Conservation (phyloP, 2,113 vertebrate species). For the Hemicordylus capensis region DNA sequence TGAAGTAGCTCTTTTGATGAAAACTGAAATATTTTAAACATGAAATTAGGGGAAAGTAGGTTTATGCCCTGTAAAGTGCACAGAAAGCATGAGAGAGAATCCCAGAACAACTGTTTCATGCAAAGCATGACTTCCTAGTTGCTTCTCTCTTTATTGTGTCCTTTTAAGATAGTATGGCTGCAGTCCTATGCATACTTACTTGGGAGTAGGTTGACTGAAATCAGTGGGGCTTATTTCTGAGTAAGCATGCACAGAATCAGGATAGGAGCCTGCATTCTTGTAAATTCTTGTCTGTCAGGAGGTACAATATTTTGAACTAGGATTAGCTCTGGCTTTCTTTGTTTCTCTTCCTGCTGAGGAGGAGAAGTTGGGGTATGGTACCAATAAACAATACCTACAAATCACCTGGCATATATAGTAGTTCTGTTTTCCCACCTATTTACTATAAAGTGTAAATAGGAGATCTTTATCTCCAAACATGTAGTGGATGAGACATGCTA, state of each 20-base stretch:
- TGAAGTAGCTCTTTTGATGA: slow-evolving; percentile 18
- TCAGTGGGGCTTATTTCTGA: no score
- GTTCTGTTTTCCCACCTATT: neutral
- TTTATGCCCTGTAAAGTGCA: neutral
- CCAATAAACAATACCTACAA: no score
- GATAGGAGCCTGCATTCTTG: no score
- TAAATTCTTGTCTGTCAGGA: no score
- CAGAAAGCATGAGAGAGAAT: neutral
- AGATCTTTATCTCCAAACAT: neutral
- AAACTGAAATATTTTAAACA: neutral
- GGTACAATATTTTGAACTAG: neutral
- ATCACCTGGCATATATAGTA: no score
- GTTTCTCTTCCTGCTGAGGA: neutral
- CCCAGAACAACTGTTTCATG: neutral
- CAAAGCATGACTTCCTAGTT: neutral
- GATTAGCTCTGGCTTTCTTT: neutral
- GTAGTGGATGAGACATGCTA: neutral
- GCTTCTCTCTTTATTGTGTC: neutral
- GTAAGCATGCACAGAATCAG: no score
- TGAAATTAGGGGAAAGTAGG: neutral
- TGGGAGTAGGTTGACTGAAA: no score
- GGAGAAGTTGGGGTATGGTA: no score
- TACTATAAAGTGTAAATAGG: neutral
- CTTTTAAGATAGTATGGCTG: neutral
- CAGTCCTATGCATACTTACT: no score